Conservation (phyloP, 2,797 vertebrate genomes). For the Amblyraja radiata region DNA sequence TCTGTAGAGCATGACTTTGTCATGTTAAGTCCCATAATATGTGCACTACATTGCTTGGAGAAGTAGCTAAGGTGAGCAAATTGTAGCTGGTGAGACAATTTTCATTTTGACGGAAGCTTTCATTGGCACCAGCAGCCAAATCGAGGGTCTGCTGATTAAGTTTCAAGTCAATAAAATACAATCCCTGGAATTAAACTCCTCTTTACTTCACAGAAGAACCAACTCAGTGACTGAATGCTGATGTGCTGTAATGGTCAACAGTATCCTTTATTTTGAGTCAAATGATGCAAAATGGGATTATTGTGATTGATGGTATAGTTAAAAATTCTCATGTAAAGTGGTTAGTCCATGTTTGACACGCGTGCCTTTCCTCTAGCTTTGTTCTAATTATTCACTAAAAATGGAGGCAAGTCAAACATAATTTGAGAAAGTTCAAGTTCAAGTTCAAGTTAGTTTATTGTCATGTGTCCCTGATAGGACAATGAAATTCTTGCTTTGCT, state of each 20-base stretch:
- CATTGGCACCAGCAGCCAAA: constrained; percentile 29
- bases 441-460: no score
- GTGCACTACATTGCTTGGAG: not conserved
- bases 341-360: not conserved
- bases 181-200: constrained; percentile 7
- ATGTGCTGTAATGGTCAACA: constrained; percentile 16
- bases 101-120: constrained; percentile 19
- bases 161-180: constrained; percentile 23
- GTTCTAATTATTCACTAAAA: not conserved
- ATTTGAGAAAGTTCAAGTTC: not conserved
- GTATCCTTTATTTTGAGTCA: constrained; percentile 21
- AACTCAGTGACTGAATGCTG: constrained; percentile 20
- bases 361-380: not conserved
- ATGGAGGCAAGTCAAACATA: not conserved
- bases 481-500: no score
- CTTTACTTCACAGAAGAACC: constrained; percentile 25
- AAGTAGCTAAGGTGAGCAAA: not conserved
- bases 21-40: constrained; percentile 5
- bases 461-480: no score
- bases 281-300: not conserved
- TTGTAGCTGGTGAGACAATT: constrained; percentile 15
- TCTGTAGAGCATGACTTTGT: constrained; percentile 14
- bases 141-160: constrained; percentile 18
- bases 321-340: not conserved
- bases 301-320: constrained; percentile 20